Evolutionary conservation across 1,140 invertebrate genomes (phyloP).

Genomic region (Conus ventricosus): DNA sequence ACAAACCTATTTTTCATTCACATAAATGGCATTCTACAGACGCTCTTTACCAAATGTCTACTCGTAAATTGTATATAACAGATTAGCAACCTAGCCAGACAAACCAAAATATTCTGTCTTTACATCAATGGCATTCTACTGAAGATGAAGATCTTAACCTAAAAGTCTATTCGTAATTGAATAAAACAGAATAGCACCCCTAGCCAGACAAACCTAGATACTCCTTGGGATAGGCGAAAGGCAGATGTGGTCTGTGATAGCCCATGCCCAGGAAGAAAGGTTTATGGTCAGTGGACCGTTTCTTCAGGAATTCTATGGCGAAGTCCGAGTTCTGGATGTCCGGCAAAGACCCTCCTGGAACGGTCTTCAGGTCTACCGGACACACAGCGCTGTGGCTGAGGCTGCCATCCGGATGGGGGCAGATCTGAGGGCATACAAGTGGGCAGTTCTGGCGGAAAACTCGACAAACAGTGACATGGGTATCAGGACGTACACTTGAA

Average conservation of each 20-base stretch:
- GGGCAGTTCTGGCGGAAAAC: not conserved
- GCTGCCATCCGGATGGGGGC: conserved; percentile 4
- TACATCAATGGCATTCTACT: no score
- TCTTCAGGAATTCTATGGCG: conserved; percentile 24
- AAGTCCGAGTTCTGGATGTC: conserved; percentile 34
- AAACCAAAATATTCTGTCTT: no score
- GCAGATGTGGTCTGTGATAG: conserved; percentile 21
- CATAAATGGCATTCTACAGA: no score
- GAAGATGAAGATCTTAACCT: no score
- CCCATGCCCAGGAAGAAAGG: conserved; percentile 27
- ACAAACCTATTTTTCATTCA: no score
- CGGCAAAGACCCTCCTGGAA: conserved; percentile 7
- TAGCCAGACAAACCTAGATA: conserved; percentile 7
- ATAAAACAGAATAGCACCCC: no score
- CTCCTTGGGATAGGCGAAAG: conserved; percentile 21
- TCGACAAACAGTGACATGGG: not conserved
- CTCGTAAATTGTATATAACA: no score
- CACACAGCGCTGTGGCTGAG: conserved; percentile 1
- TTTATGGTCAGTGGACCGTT: conserved; percentile 6
- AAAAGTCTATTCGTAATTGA: no score
- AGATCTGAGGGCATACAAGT: not conserved
- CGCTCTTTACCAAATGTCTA: no score
- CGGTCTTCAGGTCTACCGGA: conserved; percentile 9
- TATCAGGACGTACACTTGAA: no score
- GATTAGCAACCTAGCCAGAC: no score